A percentile compares a stretch with the other conserved stretches of the same genome.
These are phyloP conservation scores for Rhinichthys klamathensis DNA, from an alignment of 2,113 vertebrate species.

Conservation along the genomic window DNA sequence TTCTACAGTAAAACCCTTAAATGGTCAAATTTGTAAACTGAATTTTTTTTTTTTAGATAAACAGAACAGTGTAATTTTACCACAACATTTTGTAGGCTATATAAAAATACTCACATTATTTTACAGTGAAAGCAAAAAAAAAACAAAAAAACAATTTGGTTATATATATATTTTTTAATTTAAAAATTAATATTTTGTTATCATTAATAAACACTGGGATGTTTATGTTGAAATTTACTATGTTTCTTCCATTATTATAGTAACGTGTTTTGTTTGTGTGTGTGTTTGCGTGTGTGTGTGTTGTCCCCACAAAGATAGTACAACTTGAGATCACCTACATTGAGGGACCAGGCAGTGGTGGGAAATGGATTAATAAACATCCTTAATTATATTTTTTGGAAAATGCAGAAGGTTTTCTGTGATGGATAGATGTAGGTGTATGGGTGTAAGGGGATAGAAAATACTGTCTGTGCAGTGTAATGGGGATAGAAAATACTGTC, in stretches of 20 bases:
- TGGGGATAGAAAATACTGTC: too few relatives aligned
- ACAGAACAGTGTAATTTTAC: background rate
- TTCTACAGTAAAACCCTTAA: background rate
- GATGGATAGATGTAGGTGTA: too few relatives aligned
- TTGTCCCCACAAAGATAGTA: too few relatives aligned
- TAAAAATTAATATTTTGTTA: background rate
- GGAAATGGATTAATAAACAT: too few relatives aligned
- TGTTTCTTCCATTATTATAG: background rate
- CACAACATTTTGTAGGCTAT: background rate
- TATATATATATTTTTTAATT: background rate
- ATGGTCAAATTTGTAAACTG: background rate
- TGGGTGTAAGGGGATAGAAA: too few relatives aligned
- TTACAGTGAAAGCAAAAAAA: background rate
- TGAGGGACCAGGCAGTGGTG: too few relatives aligned
- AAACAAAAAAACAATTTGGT: background rate
- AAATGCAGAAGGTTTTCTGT: too few relatives aligned
- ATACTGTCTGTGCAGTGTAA: too few relatives aligned
- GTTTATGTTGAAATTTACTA: slow-evolving; percentile 16
- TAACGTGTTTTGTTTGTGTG: too few relatives aligned
- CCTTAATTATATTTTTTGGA: too few relatives aligned
- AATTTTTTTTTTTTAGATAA: background rate
- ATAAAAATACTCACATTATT: background rate
- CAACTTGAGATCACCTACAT: too few relatives aligned
- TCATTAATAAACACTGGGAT: background rate
- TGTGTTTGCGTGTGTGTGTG: too few relatives aligned